These are phyloP conservation scores for Oenanthe melanoleuca DNA, from an alignment of 2,113 vertebrate genomes.

Conservation along the genomic window DNA sequence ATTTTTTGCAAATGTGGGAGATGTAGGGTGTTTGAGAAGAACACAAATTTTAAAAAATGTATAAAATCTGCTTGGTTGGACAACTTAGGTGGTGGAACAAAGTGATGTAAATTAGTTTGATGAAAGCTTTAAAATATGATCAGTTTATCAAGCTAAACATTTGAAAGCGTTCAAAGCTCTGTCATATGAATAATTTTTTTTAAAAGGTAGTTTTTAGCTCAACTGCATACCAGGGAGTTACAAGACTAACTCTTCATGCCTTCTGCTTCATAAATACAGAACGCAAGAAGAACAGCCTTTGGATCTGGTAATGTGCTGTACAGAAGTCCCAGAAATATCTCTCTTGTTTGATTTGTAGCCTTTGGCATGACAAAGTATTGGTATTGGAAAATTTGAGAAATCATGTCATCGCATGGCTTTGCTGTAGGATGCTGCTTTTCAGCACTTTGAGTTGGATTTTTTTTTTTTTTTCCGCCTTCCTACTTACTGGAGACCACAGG, in stretches of 20 bases:
- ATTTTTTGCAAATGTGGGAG: neutral
- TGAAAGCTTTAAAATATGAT: constrained; percentile 19
- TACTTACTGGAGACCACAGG: neutral
- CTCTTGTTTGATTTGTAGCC: constrained; percentile 61
- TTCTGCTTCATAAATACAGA: constrained; percentile 45
- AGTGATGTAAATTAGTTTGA: neutral
- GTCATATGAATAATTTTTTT: neutral
- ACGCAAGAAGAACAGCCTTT: neutral
- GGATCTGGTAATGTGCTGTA: constrained; percentile 37
- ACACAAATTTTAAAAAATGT: neutral
- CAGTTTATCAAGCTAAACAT: constrained; percentile 11
- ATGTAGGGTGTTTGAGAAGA: constrained; percentile 13
- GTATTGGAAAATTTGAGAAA: constrained; percentile 54
- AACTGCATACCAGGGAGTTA: neutral
- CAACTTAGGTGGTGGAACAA: neutral
- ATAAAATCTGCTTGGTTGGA: constrained; percentile 1
- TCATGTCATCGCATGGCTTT: neutral
- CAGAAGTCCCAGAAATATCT: constrained; percentile 58
- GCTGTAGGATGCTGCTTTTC: constrained; percentile 2
- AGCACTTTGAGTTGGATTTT: neutral
- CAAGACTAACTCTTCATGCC: neutral
- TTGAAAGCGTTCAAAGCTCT: constrained; percentile 37
- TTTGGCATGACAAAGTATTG: constrained; percentile 61
- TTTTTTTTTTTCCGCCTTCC: neutral
- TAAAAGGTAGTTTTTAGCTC: neutral